Evolutionary conservation across 1,140 invertebrate genomes (phyloP), one percentile per base, ranked within the genome.

Genomic region (Calosoma granatense): DNA sequence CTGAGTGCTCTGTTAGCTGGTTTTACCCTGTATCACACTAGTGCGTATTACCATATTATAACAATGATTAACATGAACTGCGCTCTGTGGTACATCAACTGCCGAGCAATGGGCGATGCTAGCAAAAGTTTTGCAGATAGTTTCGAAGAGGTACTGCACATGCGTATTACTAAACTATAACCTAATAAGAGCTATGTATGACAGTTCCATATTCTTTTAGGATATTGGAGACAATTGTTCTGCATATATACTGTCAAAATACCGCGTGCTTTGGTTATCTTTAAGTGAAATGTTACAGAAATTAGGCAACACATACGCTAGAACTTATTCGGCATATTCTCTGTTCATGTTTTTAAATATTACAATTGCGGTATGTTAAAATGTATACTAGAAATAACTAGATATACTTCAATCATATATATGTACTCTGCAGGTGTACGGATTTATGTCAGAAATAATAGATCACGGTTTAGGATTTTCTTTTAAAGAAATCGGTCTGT

Each of bases 31-130:
- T 76, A 75, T 58, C 80, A 82, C 58, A 81, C 79, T 0, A 69
- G 70, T 3, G 81, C 79, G 0, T 82, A 82, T 60, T 78, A 75
- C 56, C 81, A 82, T 58, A 81, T 82, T 22, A 79, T 81, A 20
- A 81, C 74, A 0, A 82, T 81, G 78, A 79, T 81, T 43, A 81
- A 82, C 58, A 81, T 81, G 79, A 81, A 81, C 60, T 80, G 78
- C 56, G 79, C 81, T 2, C 70, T 82, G 3, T 81, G 80, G 80
- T 81, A 80, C 61, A 81, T 82, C 20, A 82, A 81, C 63, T 81
- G 79, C 61, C 73, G 76, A 65, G 81, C 74, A 2, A 79, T 82
- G 57, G 79, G 78, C 59, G 76, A 78, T 43, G 81, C 80, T 0
- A 71, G 70, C 57, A 62, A 58, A 43, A 63, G 61, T 11, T 58